These are phyloP conservation scores for Plotosus lineatus DNA, from an alignment of 2,113 vertebrate genomes.

Conservation along the genomic window DNA sequence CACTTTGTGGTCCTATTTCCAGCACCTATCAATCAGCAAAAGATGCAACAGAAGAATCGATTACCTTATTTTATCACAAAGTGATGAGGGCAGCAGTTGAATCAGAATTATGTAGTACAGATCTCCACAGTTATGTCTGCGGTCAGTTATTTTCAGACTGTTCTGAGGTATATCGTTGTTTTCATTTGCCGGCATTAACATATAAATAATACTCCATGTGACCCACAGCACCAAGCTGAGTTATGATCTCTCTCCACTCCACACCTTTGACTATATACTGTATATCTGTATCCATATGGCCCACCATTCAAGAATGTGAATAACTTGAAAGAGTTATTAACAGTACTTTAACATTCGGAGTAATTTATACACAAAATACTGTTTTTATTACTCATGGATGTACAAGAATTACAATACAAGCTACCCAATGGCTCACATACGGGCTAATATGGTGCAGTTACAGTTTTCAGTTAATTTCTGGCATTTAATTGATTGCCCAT, in stretches of 20 bases:
- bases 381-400: background rate
- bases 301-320: background rate
- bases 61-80: background rate
- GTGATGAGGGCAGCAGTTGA: background rate
- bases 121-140: background rate
- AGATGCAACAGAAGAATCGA: background rate
- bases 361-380: background rate
- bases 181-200: background rate
- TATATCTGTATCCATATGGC: no score
- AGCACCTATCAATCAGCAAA: background rate
- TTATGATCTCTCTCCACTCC: background rate
- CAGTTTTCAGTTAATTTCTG: constrained; percentile 54
- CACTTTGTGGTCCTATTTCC: background rate
- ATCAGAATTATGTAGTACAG: background rate
- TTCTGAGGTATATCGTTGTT: background rate
- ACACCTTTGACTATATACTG: background rate
- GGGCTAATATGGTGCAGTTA: constrained; percentile 61
- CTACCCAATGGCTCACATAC: constrained; percentile 15
- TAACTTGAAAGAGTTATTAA: background rate
- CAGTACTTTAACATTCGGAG: background rate
- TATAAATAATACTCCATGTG: background rate
- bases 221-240: background rate
- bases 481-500: constrained; percentile 61
- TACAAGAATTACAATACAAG: background rate
- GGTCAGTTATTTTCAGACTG: background rate